Base-by-base conservation (phyloP, 2,888 invertebrate genomes). In the Stenchaetothrips biformis region DNA sequence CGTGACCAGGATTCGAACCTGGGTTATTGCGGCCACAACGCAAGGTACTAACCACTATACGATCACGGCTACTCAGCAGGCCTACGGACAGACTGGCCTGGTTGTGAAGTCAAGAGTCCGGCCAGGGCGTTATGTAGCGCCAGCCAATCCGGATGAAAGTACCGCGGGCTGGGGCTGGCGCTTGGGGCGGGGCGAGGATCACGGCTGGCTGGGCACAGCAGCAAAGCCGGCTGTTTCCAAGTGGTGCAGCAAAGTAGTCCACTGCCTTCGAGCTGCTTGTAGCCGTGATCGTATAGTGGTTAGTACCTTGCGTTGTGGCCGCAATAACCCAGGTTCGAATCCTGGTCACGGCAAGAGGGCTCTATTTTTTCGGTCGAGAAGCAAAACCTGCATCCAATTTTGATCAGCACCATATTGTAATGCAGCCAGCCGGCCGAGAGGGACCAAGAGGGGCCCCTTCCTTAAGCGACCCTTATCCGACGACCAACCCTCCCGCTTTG, bases 21-120 rank as follows among this genome's bases (percentile, higher is more conserved):
- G 91, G 91, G 91, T 92, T 92, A 91, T 91, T 91, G 91, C 91
- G 91, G 91, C 91, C 91, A 92, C 91, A 92, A 92, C 91, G 91
- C 90, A 90, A 90, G 89, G 91, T 92, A 90, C 91, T 91, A 91
- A 91, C 91, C 91, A 91, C 91, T 91, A 91, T 90, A 91, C 91
- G 91, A 91, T 91, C 90, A 91, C 91, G 91, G 91, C 91, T 89
- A 8, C 21, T 18, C 21, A 18, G 67, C 67, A 21, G 67, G 9
- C 67, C 67, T 67, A 21, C n/a, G 0, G 21, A 7, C 9, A 9
- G 7, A 4, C 8, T 21, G 67, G 7, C 9, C n/a, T 21, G 67
- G 67, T 21, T 18, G 67, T 21, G 21, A 67, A 67, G 67, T 67
- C 21, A 67, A 8, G 67, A 67, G 67, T 21, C 67, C 67, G 67